Base-by-base conservation (phyloP, 2,888 invertebrate species). In the Acronicta aceris region DNA sequence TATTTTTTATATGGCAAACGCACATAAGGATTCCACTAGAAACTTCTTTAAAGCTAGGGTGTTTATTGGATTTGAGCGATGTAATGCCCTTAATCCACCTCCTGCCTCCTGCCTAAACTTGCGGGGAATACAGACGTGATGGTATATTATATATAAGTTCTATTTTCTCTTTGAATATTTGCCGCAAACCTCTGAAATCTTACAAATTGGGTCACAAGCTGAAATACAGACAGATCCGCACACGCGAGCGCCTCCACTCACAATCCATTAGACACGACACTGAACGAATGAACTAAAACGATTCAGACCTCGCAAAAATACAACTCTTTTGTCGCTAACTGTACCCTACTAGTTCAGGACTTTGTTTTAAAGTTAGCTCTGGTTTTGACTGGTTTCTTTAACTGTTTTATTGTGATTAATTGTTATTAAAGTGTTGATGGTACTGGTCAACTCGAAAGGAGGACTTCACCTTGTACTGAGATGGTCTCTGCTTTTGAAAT, bases 191-290 rank as follows among this genome's bases (percentile, higher is more conserved):
- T 6, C 5, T 33, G 4, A 15, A 12, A 13, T 53, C 62, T 57
- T 16, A 0, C 55, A 8, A 5, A 63, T 74, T 76, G 52, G 0
- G 27, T 73, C 78, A 64, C 13, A 45, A 27, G 25, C 57, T 55
- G 54, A 70, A 72, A 74, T 64, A 71, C 72, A 78, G 81, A 81
- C 83, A 83, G 85, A 86, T 85, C 83, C 83, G 83, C 77, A 79
- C 87, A 85, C 83, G 83, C 88, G 86, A 87, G 76, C 85, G 83
- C 81, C 77, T 81, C 81, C 84, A 81, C 87, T 87, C 88, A 87
- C 88, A 85, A 87, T 87, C 88, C 88, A 88, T 88, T 88, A 88
- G 83, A 84, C 83, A 81, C 85, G 85, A 87, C 88, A 87, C 84
- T 81, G 85, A 83, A 83, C 83, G 86, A 81, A 77, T 81, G 81